Percentiles rank a stretch among this genome's conserved stretches.
These are phyloP conservation scores for Galagoides demidoff DNA, from an alignment of 2,797 vertebrate genomes.

Conservation along the genomic window DNA sequence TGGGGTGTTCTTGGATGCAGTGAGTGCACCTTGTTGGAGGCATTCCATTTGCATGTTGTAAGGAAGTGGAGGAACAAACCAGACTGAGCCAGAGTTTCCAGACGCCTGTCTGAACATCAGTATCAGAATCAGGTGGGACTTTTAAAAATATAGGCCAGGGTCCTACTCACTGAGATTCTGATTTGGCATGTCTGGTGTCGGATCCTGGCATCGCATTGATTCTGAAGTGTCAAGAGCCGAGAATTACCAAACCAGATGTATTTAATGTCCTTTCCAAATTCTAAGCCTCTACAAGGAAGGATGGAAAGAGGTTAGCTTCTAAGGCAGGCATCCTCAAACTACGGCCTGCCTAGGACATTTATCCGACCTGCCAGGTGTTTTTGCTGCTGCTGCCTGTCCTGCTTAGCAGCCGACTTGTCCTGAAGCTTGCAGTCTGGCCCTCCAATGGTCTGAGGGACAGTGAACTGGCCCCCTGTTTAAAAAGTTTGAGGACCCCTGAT, in stretches of 20 bases:
- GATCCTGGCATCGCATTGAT: background rate
- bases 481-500: background rate
- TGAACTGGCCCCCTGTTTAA: too few species aligned
- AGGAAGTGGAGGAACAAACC: background rate
- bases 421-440: too few species aligned
- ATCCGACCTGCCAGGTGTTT: too few species aligned
- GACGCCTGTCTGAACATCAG: background rate
- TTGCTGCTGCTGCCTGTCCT: too few species aligned
- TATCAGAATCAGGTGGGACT: background rate
- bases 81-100: background rate
- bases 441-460: too few species aligned
- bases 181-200: background rate
- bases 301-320: background rate
- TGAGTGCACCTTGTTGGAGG: accelerated
- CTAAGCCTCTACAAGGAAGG: background rate
- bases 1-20: background rate
- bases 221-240: background rate
- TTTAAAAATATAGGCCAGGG: background rate
- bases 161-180: background rate
- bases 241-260: background rate
- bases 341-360: too few species aligned
- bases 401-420: too few species aligned
- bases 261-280: background rate
- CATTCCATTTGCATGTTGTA: background rate
- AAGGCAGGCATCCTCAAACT: background rate